phyloP scores from a whole-genome alignment of 2,888 invertebrate genomes.

The Isoperla grammatica region DNA sequence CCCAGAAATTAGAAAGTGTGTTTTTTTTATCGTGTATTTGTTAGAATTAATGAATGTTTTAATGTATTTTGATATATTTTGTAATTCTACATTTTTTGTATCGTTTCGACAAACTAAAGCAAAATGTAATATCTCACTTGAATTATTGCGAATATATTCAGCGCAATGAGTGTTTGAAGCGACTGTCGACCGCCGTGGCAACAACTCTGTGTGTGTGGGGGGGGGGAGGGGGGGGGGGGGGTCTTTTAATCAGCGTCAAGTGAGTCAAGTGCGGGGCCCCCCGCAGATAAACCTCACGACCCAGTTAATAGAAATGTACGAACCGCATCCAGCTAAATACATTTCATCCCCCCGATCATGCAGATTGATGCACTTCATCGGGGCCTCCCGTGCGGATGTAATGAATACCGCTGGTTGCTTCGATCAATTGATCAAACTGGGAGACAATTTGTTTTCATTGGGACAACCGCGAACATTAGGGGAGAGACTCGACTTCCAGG shows the following conservation, averaged over 20 bases:
- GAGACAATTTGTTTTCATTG: slow-evolving; percentile 7
- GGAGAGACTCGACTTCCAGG: background rate
- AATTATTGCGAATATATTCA: too few relatives aligned
- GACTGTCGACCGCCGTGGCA: background rate
- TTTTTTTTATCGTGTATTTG: too few relatives aligned
- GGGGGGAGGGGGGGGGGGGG: too few relatives aligned
- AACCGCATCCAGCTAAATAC: slow-evolving; percentile 8
- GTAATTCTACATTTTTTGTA: too few relatives aligned
- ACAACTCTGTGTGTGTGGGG: too few relatives aligned
- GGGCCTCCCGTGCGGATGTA: slow-evolving; percentile 4
- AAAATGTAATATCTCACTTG: too few relatives aligned
- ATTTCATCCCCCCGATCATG: slow-evolving; percentile 7
- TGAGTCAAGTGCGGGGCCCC: slow-evolving; percentile 22
- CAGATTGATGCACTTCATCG: slow-evolving; percentile 10
- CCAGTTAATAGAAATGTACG: slow-evolving; percentile 28
- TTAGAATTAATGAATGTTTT: too few relatives aligned
- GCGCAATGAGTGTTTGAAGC: background rate
- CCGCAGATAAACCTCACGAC: background rate
- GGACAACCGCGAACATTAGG: background rate
- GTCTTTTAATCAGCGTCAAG: slow-evolving; percentile 27
- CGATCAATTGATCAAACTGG: slow-evolving; percentile 6
- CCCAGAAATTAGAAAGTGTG: too few relatives aligned
- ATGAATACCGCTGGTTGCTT: slow-evolving; percentile 1
- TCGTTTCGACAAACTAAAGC: too few relatives aligned
- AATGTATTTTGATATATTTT: too few relatives aligned